Percentiles rank a stretch among this genome's conserved stretches.
Conservation (phyloP, 2,888 invertebrate genomes). For the Oconnorella tubifera region DNA sequence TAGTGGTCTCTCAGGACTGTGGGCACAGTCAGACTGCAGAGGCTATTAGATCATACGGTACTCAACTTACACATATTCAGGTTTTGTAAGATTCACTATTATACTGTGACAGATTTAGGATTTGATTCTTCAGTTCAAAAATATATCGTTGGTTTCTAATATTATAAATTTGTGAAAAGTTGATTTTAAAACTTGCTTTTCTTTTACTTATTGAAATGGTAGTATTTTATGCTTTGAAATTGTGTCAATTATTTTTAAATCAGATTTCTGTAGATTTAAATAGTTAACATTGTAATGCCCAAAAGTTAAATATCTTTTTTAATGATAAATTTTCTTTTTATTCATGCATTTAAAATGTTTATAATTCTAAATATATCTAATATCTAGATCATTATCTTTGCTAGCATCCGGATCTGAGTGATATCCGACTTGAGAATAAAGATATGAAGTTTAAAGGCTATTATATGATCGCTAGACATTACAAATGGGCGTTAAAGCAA, state of each 20-base stretch:
- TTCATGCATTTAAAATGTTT: too few species aligned
- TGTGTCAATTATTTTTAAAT: too few species aligned
- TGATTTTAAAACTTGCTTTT: too few species aligned
- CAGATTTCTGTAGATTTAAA: background rate
- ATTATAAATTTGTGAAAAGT: too few species aligned
- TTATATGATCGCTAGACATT: slow-evolving; percentile 94
- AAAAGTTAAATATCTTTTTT: background rate
- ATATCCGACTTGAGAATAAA: slow-evolving; percentile 45
- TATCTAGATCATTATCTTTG: too few species aligned
- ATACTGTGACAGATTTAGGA: background rate
- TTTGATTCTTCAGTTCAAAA: background rate
- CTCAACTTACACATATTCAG: slow-evolving; percentile 51
- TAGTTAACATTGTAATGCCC: background rate
- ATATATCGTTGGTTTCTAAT: too few species aligned
- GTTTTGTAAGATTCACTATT: slow-evolving; percentile 10
- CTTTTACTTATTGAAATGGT: too few species aligned
- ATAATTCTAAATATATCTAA: too few species aligned
- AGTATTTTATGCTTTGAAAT: too few species aligned
- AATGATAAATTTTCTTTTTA: background rate
- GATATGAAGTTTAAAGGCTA: slow-evolving; percentile 72
- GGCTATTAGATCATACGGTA: slow-evolving; percentile 75
- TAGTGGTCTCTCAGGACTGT: slow-evolving; percentile 96
- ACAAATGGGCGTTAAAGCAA: slow-evolving; percentile 90
- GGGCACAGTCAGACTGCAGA: slow-evolving; percentile 80
- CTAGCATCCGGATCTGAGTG: slow-evolving; percentile 75